These are phyloP conservation scores for Tragelaphus eurycerus DNA, from an alignment of 2,797 vertebrate genomes.

Conservation along the genomic window DNA sequence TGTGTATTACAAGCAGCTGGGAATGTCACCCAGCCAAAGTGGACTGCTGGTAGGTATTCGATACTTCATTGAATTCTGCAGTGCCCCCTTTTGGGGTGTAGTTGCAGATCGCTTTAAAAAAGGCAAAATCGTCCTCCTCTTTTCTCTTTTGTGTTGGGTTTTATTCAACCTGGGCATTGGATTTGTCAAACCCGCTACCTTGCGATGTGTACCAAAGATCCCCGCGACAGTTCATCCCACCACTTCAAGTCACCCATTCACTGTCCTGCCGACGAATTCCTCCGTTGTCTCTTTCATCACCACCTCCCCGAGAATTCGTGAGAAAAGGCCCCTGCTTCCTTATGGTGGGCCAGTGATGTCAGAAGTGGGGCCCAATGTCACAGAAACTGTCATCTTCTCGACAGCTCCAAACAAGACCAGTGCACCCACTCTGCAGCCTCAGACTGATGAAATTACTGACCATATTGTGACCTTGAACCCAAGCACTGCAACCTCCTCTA, in stretches of 20 bases:
- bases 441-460: constrained; percentile 14
- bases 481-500: constrained; percentile 39
- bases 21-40: constrained; percentile 94
- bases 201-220: constrained; percentile 87
- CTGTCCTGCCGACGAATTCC: constrained; percentile 64
- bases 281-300: not conserved
- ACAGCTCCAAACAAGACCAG: constrained; percentile 26
- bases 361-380: not conserved
- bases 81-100: constrained; percentile 98
- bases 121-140: constrained; percentile 94
- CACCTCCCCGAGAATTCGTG: constrained; percentile 44
- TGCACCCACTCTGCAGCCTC: constrained; percentile 51
- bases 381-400: not conserved
- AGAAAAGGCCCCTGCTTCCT: constrained; percentile 74
- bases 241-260: constrained; percentile 79
- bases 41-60: constrained; percentile 96
- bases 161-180: constrained; percentile 96
- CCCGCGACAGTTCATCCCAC: constrained; percentile 75
- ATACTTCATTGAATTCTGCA: constrained; percentile 99
- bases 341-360: not conserved
- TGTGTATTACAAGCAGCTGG: constrained; percentile 97
- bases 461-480: not conserved
- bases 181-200: constrained; percentile 92
- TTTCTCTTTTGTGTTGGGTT: constrained; percentile 96
- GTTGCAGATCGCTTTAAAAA: constrained; percentile 96